phyloP scores from a whole-genome alignment of 2,888 invertebrate genomes.

The Eulithis prunata region DNA sequence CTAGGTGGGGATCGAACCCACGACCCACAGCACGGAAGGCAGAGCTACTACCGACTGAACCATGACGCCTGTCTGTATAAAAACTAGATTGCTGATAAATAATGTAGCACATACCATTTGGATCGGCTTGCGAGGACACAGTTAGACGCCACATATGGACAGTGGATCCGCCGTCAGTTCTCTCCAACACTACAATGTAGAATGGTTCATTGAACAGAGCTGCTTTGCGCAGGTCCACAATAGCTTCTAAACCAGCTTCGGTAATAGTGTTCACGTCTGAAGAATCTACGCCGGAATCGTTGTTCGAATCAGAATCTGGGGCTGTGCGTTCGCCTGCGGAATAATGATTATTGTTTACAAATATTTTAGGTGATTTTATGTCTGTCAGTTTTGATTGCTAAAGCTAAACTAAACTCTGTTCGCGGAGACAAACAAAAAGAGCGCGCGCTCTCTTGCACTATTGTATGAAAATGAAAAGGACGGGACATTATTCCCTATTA shows the following conservation, averaged over 20 bases:
- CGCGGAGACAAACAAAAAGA: no score
- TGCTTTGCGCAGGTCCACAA: conserved; percentile 94
- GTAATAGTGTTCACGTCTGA: conserved; percentile 76
- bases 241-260: conserved; percentile 90
- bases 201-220: conserved; percentile 97
- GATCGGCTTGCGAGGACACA: conserved; percentile 90
- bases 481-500: no score
- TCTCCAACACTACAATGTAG: conserved; percentile 96
- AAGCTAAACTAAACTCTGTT: no score
- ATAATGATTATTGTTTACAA: neutral
- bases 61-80: no score
- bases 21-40: no score
- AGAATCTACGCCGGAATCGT: conserved; percentile 65
- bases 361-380: no score
- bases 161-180: conserved; percentile 91
- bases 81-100: no score
- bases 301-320: conserved; percentile 56
- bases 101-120: conserved; percentile 49
- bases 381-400: no score
- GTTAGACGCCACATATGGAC: conserved; percentile 98
- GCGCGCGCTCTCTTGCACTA: no score
- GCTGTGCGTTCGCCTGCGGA: conserved; percentile 67
- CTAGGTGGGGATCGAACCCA: no score
- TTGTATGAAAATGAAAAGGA: no score
- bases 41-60: no score